These are phyloP conservation scores for Erythrocercus mccallii DNA, from an alignment of 2,113 vertebrate species.

Conservation along the genomic window DNA sequence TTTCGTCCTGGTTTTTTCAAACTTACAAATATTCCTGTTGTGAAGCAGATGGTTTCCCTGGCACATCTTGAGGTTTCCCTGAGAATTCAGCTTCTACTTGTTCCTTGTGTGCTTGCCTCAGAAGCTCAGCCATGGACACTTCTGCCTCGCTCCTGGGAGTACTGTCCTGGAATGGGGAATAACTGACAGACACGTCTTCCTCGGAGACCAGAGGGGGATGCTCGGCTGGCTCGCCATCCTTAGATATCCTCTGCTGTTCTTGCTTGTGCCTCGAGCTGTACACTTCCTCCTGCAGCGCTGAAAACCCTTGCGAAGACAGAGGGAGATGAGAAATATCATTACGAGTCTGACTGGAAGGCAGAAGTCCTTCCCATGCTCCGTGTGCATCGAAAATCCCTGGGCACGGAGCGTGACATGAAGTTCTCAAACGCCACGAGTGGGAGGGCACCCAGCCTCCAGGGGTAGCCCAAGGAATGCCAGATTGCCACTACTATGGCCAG, in stretches of 20 bases:
- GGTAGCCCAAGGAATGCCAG: neutral
- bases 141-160: slow-evolving; percentile 80
- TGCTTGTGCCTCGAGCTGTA: slow-evolving; percentile 72
- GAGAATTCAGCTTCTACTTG: slow-evolving; percentile 80
- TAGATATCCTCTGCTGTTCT: slow-evolving; percentile 54
- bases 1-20: neutral
- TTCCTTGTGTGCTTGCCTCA: slow-evolving; percentile 80
- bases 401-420: rapidly evolving
- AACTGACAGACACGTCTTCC: slow-evolving; percentile 86
- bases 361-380: rapidly evolving
- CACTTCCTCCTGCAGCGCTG: slow-evolving; percentile 87
- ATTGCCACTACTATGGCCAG: neutral
- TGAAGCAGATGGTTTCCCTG: slow-evolving; percentile 46
- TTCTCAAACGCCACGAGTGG: neutral
- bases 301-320: slow-evolving; percentile 78
- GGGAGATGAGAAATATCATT: neutral
- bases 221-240: slow-evolving; percentile 57
- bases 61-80: slow-evolving; percentile 66
- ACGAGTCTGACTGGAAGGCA: neutral
- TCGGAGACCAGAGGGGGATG: slow-evolving; percentile 87
- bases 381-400: neutral
- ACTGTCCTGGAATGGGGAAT: slow-evolving; percentile 82
- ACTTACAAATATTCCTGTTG: slow-evolving; percentile 72
- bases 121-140: slow-evolving; percentile 69
- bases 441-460: neutral